phyloP scores from a whole-genome alignment of 2,113 vertebrate genomes.

The Dipodomys spectabilis region DNA sequence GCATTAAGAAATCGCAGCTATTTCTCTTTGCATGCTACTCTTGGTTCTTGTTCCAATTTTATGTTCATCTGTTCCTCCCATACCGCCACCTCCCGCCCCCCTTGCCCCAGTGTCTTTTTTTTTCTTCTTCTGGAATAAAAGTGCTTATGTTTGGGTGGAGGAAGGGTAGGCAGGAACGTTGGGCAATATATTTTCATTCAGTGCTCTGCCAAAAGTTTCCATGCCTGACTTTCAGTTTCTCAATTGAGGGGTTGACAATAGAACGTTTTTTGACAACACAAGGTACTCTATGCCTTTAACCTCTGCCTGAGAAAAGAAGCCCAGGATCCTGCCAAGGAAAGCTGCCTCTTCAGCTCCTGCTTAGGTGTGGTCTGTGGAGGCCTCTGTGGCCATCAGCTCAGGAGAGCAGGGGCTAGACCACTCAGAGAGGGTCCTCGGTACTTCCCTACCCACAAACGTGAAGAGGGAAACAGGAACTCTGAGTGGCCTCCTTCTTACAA shows the following conservation, averaged over 20 bases:
- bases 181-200: not conserved
- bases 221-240: not conserved
- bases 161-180: not conserved
- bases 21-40: not conserved
- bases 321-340: not conserved
- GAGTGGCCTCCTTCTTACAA: not conserved
- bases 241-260: not conserved
- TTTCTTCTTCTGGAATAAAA: not conserved
- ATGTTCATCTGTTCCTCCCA: not conserved
- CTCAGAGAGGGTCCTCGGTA: not conserved
- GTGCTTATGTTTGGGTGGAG: not conserved
- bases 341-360: not conserved
- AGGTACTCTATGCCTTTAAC: not conserved
- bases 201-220: slow-evolving; percentile 1
- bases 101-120: too few relatives aligned
- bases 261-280: not conserved
- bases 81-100: too few relatives aligned
- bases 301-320: not conserved
- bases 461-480: too few relatives aligned
- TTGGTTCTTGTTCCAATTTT: not conserved
- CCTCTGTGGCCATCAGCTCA: not conserved
- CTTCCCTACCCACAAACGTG: not conserved
- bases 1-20: not conserved
- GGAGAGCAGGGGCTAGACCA: not conserved
- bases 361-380: not conserved